Base-by-base conservation (phyloP, 2,113 vertebrate genomes). In the Lynx canadensis region DNA sequence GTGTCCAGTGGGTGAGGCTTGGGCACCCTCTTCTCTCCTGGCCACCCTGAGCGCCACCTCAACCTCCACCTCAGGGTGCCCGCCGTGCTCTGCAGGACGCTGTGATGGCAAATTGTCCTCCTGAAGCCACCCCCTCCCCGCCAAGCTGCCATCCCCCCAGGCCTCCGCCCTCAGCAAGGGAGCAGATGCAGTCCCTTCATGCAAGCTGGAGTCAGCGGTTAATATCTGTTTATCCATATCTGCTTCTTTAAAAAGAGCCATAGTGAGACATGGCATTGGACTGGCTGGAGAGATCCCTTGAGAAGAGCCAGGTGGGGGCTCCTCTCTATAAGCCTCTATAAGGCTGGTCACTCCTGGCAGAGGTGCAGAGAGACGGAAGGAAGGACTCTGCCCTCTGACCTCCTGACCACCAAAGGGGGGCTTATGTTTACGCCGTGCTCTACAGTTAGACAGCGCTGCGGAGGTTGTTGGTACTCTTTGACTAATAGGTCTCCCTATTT, bases 181-280 rank as follows among this genome's bases (percentile, higher is more conserved):
- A 76, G 71, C 82, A 38, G 21, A 52, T 0, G 1, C 29, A 16
- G 85, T 33, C 68, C 66, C 50, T 78, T 89, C 18, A 23, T 14
- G 21, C 21, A 33, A 15, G 2, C 60, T 0, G 3, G 23, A 86
- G 14, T 81, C 36, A 29, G 45, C 0, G 0, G 41, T 52, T 89
- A 73, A n/a, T 78, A 88, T 29, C 88, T 31, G 13, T 16, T 82
- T 82, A 73, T 93, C 84, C 0, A 0, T 10, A 38, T 95, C 73
- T 88, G 36, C 80, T 83, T 80, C 82, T 89, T 55, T n/a, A 45
- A 48, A 79, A 73, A 84, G 33, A 89, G 65, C 55, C 50, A 2
- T 18, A 29, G 57, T 76, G 48, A 91, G 89, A 18, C 0, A 0
- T 16, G 38, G 41, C 63, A 66, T n/a, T n/a, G 9, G 50, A 21